phyloP scores from a whole-genome alignment of 2,797 vertebrate species.

The Menidia menidia region DNA sequence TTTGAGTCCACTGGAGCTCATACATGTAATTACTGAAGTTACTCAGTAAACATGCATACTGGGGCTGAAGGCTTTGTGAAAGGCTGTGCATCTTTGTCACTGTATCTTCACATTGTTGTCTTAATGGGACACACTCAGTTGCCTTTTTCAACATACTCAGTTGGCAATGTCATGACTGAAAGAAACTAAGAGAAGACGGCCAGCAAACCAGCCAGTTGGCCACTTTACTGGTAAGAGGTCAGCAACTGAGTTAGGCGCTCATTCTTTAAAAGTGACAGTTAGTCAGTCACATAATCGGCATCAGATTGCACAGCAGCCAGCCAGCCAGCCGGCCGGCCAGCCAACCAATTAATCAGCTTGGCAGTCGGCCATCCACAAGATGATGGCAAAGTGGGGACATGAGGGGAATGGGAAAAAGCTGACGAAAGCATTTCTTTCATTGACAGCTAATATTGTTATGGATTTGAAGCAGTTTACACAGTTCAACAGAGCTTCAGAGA shows the following conservation, averaged over 20 bases:
- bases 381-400: constrained; percentile 66
- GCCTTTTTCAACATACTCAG: background rate
- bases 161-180: background rate
- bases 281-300: constrained; percentile 43
- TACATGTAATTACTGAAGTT: too few species aligned
- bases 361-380: constrained; percentile 66
- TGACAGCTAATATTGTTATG: constrained; percentile 55
- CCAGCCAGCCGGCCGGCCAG: constrained; percentile 48
- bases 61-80: background rate
- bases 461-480: constrained; percentile 36
- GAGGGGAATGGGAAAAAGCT: constrained; percentile 61
- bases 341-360: constrained; percentile 67
- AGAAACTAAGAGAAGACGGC: constrained; percentile 15
- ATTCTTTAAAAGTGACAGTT: constrained; percentile 35
- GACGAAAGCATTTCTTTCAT: constrained; percentile 50
- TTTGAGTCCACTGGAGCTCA: too few species aligned
- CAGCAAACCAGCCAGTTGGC: constrained; percentile 31
- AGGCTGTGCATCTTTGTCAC: background rate
- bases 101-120: background rate
- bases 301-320: constrained; percentile 53
- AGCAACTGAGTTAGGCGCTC: constrained; percentile 35
- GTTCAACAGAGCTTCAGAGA: constrained; percentile 30
- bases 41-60: background rate
- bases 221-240: constrained; percentile 44
- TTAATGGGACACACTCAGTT: background rate